phyloP scores from a whole-genome alignment of 2,113 vertebrate species.

The Protobothrops flavoviridis region DNA sequence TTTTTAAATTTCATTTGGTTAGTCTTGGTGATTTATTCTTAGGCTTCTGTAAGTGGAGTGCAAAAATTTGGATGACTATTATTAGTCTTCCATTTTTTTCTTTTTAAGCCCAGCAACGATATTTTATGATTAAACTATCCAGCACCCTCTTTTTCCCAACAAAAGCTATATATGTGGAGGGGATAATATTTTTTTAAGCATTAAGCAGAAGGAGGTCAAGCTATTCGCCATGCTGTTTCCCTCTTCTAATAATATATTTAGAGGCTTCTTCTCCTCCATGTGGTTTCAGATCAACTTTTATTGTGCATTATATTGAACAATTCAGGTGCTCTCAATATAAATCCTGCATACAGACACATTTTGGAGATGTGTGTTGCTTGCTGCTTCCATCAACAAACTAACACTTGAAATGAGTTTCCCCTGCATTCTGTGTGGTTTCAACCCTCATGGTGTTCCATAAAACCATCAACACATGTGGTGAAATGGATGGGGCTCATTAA shows the following conservation, averaged over 20 bases:
- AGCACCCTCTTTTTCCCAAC: neutral
- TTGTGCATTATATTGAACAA: neutral
- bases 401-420: neutral
- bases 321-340: neutral
- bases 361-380: neutral
- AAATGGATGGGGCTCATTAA: no score
- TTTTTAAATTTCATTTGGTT: neutral
- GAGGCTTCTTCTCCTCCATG: neutral
- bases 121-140: neutral
- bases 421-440: neutral
- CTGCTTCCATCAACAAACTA: neutral
- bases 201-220: neutral
- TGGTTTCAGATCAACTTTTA: neutral
- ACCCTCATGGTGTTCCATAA: neutral
- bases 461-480: neutral
- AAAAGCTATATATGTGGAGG: neutral
- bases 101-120: neutral
- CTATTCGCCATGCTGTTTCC: neutral
- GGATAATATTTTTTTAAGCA: neutral
- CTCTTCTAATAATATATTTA: neutral
- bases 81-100: neutral
- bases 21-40: neutral
- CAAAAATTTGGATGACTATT: neutral
- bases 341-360: neutral
- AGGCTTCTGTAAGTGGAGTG: neutral